A percentile compares a stretch with the other conserved stretches of the same genome.
Conservation (phyloP, 2,888 invertebrate genomes). For the Cistogaster globosa region DNA sequence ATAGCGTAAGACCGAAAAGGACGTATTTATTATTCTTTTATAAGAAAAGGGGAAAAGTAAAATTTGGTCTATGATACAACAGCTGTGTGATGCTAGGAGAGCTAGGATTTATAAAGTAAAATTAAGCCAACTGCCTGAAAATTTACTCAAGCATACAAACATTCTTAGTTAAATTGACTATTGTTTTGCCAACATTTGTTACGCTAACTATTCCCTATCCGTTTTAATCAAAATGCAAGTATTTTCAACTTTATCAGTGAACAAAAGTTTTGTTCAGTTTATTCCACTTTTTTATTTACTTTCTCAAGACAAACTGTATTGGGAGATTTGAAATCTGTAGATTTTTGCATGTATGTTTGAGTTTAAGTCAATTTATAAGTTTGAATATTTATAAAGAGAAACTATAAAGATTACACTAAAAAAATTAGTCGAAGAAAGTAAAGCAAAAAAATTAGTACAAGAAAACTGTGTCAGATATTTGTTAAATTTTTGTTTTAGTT, state of each 20-base stretch:
- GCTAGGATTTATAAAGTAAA: conserved; percentile 21
- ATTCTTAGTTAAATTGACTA: conserved; percentile 62
- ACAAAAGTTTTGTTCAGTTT: conserved; percentile 52
- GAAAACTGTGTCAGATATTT: too few relatives aligned
- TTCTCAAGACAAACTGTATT: too few relatives aligned
- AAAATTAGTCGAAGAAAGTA: too few relatives aligned
- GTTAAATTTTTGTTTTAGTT: too few relatives aligned
- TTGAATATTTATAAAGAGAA: conserved; percentile 29
- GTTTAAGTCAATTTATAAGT: neutral
- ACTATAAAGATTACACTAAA: neutral
- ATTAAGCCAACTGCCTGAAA: conserved; percentile 46
- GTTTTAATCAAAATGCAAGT: conserved; percentile 70
- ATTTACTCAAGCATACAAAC: too few relatives aligned
- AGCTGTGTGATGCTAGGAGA: conserved; percentile 6
- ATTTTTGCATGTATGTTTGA: too few relatives aligned
- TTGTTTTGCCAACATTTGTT: conserved; percentile 70
- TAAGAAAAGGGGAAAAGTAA: neutral
- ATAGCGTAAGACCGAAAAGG: conserved; percentile 26
- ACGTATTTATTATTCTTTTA: conserved; percentile 22
- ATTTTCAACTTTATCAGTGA: conserved; percentile 66
- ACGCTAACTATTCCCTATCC: conserved; percentile 66
- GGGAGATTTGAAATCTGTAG: too few relatives aligned
- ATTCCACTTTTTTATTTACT: conserved; percentile 12
- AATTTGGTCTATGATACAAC: conserved; percentile 34
- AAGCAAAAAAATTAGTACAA: too few relatives aligned